Base-by-base conservation (phyloP, 2,113 vertebrate genomes). In the Cochlearius cochlearius region DNA sequence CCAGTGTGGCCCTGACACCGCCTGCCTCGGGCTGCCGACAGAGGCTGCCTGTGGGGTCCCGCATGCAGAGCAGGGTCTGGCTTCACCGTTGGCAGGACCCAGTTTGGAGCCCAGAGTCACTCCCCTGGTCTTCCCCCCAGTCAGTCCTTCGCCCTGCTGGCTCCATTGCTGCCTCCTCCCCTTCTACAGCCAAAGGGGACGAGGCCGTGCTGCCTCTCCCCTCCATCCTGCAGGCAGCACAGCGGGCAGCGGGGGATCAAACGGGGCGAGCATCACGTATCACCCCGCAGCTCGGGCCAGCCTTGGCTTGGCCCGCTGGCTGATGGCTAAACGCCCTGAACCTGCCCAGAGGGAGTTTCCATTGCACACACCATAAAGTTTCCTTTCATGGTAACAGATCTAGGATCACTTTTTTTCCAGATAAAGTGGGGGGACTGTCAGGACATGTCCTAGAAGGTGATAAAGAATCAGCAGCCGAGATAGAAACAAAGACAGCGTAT, bases 281-380 rank as follows among this genome's bases (percentile, higher is more conserved):
- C 39, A 6, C 9, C 45, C 60, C 5, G 12, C 60, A 43, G 88
- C 78, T n/a, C 0, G 1, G 62, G 83, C 79, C 58, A 76, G 53
- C 73, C 0, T 2, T 1, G 56, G 52, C 77, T 76, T 0, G 2
- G 30, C 69, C 49, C 2, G 0, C 36, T 34, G 90, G 41, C 76
- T 43, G 68, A 1, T 36, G 68, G 81, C 63, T 15, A 3, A 3
- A 4, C 2, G 64, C 90, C 78, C 81, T 2, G 39, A 15, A 17
- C 78, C 84, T 67, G 88, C 91, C 82, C 67, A 16, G 27, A 38
- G 79, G 88, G 75, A 94, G 30, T 94, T 97, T 94, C 94, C 86
- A 88, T 15, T 29, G 32, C 82, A 64, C 52, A 85, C 26, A 14
- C 30, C 5, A 1, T 3, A 1, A 11, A 0, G 5, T 43, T 90